Evolutionary conservation across 2,888 invertebrate genomes (phyloP).

Genomic region (Lithophane leautieri): DNA sequence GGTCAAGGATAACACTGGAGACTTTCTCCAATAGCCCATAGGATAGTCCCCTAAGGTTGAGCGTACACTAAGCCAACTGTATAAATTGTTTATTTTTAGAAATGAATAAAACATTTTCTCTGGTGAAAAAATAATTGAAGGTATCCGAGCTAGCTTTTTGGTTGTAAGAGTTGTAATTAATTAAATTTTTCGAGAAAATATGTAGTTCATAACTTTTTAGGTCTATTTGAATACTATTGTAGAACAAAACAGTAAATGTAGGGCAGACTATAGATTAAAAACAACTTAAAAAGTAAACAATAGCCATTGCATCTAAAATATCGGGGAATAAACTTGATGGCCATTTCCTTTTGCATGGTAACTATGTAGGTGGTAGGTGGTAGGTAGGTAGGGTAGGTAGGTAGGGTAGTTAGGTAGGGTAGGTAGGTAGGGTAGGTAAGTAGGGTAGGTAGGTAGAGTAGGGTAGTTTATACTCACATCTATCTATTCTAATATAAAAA

Average conservation of each 20-base stretch:
- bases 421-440: no score
- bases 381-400: no score
- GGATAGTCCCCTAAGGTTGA: conserved; percentile 20
- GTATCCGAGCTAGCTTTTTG: background rate
- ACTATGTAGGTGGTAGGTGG: no score
- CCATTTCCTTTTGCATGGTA: background rate
- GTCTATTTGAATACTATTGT: background rate
- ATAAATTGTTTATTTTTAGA: background rate
- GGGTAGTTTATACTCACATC: background rate
- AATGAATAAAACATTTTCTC: background rate
- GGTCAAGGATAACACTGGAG: conserved; percentile 66
- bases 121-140: background rate
- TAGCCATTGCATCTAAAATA: background rate
- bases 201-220: background rate
- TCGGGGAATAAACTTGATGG: background rate
- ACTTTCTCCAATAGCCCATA: conserved; percentile 65
- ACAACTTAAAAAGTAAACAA: no score
- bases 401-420: no score
- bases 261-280: background rate
- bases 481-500: background rate
- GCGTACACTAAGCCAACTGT: conserved; percentile 13
- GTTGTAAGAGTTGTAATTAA: background rate
- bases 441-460: no score
- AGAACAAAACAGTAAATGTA: no score
- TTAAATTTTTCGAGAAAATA: no score